Base-by-base conservation (phyloP, 2,113 vertebrate species). In the Bubalus kerabau region DNA sequence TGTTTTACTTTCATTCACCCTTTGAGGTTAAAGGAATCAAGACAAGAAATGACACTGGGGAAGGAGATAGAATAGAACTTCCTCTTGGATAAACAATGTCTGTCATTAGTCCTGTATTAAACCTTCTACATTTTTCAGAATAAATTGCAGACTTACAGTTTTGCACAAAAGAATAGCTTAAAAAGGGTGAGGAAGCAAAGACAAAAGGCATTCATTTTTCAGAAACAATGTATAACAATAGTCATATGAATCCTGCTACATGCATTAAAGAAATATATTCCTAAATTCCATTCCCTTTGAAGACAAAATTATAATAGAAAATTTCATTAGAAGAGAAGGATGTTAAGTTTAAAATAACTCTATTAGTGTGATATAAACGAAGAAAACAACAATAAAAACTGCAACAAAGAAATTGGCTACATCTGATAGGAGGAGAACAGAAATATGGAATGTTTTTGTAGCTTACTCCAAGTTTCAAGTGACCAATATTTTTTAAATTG, bases 311-410 rank as follows among this genome's bases (percentile, higher is more conserved):
- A 3, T 32, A 32, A 32, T 62, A 32, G 60, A 62, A 62, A 62
- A 32, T 32, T 32, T 62, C 3, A 7, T 5, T n/a, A 67, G 64
- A 67, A 67, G 16, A 59, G 24, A 59, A 59, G 57, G 64, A 67
- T n/a, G 16, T n/a, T 67, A 64, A 64, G 16, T n/a, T 67, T 67
- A n/a, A 32, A 67, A 67, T 67, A 19, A n/a, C 32, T n/a, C 16
- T 67, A n/a, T 19, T n/a, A 19, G 16, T n/a, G 32, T 67, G 60
- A 16, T n/a, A 67, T 19, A n/a, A 67, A n/a, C 30, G n/a, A 67
- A n/a, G 2, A 1, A 10, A 67, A n/a, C 0, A 32, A 8, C 30
- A n/a, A 67, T 7, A 2, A 62, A 62, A 32, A 32, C 60, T 62
- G 60, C 60, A 62, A 62, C 60, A 32, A 62, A 62, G 14, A 16